Conservation (phyloP, 1,140 invertebrate species). For the Drosophila orena region DNA sequence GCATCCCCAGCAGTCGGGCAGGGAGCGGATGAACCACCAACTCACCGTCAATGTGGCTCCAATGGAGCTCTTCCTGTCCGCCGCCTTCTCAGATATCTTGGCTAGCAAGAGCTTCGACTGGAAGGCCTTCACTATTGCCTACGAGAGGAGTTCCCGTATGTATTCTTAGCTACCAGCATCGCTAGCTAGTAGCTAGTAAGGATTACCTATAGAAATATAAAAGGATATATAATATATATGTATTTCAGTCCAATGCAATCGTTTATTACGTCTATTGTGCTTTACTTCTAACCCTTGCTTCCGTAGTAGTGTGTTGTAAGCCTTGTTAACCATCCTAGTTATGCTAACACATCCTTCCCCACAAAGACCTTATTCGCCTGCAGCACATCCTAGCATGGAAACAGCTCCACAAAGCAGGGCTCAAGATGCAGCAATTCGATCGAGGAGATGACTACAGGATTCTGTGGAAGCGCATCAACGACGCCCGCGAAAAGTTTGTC, state of each 20-base stretch:
- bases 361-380: conserved; percentile 61
- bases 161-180: neutral
- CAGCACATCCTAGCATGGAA: conserved; percentile 70
- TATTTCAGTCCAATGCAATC: too few relatives aligned
- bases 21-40: conserved; percentile 80
- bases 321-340: neutral
- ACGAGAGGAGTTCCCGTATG: conserved; percentile 90
- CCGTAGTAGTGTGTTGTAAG: neutral
- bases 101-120: conserved; percentile 88
- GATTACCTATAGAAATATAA: neutral
- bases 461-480: conserved; percentile 89
- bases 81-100: conserved; percentile 90
- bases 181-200: too few relatives aligned
- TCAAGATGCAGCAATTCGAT: conserved; percentile 87
- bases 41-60: conserved; percentile 90
- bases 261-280: neutral
- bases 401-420: conserved; percentile 74
- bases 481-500: conserved; percentile 88
- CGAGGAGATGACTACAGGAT: conserved; percentile 85
- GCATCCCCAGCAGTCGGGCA: conserved; percentile 86
- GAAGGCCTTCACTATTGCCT: conserved; percentile 92
- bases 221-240: too few relatives aligned
- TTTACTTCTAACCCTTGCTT: neutral
- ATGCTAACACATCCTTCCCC: neutral
- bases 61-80: conserved; percentile 88